A percentile compares a stretch with the other conserved stretches of the same genome.
phyloP scores from a whole-genome alignment of 1,140 invertebrate genomes.

The Bombus polaris region DNA sequence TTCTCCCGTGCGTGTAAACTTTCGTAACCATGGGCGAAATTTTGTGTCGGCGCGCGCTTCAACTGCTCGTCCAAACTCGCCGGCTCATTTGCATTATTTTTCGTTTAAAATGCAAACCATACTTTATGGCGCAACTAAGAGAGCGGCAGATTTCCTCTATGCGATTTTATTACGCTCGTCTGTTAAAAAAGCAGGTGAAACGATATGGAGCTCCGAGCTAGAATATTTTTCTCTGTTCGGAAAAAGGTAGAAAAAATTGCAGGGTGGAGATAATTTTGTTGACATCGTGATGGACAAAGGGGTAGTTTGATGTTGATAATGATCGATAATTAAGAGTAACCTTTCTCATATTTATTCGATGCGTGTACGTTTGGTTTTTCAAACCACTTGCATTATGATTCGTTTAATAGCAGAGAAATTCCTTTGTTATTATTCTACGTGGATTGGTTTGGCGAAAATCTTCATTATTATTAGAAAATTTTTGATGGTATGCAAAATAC shows the following conservation, averaged over 20 bases:
- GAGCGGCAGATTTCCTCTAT: slow-evolving; percentile 14
- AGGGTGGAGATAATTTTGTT: too few species aligned
- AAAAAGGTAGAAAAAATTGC: neutral
- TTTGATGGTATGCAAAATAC: too few species aligned
- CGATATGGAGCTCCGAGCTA: neutral
- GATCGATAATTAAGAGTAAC: too few species aligned
- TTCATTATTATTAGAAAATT: too few species aligned
- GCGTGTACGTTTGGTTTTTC: too few species aligned
- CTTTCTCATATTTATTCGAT: too few species aligned
- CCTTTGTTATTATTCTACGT: too few species aligned
- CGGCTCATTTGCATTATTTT: slow-evolving; percentile 47
- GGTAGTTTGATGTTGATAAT: too few species aligned
- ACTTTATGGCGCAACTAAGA: slow-evolving; percentile 18
- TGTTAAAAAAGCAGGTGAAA: neutral
- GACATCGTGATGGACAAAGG: too few species aligned
- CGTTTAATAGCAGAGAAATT: too few species aligned
- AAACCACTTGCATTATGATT: too few species aligned
- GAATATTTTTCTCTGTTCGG: neutral
- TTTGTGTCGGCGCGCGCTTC: neutral
- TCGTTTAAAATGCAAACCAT: slow-evolving; percentile 55
- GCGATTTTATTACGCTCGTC: slow-evolving; percentile 26
- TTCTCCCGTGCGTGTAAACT: neutral
- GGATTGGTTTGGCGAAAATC: too few species aligned
- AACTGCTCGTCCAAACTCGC: neutral
- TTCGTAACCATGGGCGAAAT: neutral